These are phyloP conservation scores for Platanista minor DNA, from an alignment of 2,113 vertebrate species.

Conservation along the genomic window DNA sequence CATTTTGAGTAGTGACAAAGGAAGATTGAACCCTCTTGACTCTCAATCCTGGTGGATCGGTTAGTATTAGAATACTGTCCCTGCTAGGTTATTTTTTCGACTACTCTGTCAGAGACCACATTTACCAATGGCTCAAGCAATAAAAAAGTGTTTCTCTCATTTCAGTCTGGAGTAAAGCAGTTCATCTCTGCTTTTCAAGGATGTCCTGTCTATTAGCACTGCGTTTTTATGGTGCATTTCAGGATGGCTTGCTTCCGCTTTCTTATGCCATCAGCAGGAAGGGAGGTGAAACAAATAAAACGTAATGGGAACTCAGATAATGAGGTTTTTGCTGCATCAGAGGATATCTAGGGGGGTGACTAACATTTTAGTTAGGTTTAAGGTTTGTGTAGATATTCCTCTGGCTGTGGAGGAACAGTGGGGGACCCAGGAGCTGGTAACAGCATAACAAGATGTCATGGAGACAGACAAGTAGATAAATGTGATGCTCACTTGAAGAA, in stretches of 20 bases:
- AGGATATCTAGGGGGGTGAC: not conserved
- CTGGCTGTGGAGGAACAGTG: not conserved
- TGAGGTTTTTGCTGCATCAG: not conserved
- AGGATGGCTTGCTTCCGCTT: not conserved
- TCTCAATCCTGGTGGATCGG: not conserved
- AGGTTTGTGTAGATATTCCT: not conserved
- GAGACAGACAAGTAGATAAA: not conserved
- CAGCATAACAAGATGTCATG: not conserved
- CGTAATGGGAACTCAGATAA: not conserved
- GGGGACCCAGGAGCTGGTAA: not conserved
- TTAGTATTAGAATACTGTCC: not conserved
- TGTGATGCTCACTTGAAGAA: not conserved
- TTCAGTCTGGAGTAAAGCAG: not conserved
- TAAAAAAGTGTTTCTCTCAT: not conserved
- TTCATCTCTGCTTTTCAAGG: not conserved
- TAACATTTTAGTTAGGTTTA: not conserved
- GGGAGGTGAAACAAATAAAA: not conserved
- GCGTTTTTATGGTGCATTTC: not conserved
- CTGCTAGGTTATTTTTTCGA: not conserved
- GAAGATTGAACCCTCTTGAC: not conserved
- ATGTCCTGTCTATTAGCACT: not conserved
- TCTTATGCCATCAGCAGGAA: not conserved
- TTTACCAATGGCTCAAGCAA: not conserved
- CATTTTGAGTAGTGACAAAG: not conserved
- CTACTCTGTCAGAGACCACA: not conserved